These are phyloP conservation scores for Anneissia japonica DNA, from an alignment of 35 echinoderm and acorn worm genomes.

Conservation along the genomic window DNA sequence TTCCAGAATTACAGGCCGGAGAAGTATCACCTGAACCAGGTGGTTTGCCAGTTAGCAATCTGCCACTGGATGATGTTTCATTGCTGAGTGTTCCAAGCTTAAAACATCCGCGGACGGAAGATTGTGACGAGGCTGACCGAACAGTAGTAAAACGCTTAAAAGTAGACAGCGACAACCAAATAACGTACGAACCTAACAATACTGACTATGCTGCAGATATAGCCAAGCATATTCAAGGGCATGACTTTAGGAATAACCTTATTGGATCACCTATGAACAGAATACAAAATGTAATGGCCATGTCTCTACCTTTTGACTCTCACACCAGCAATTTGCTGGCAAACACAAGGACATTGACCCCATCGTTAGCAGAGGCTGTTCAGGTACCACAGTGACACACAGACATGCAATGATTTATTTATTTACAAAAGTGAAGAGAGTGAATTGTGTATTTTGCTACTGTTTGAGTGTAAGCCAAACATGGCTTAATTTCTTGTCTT, in stretches of 20 bases:
- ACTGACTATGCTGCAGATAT: conserved; percentile 44
- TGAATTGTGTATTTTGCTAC: conserved; percentile 1
- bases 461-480: background rate
- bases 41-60: conserved; percentile 59
- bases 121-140: background rate
- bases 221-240: background rate
- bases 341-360: background rate
- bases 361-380: background rate
- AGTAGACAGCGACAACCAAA: conserved; percentile 42
- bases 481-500: background rate
- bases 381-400: background rate
- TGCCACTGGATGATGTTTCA: conserved; percentile 61
- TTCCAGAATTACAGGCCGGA: conserved; percentile 59
- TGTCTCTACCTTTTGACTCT: background rate
- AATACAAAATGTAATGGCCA: background rate
- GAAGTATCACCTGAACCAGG: conserved; percentile 42
- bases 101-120: background rate
- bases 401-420: background rate
- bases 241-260: background rate
- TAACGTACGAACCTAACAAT: conserved; percentile 37
- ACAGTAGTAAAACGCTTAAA: conserved; percentile 32
- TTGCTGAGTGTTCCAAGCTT: conserved; percentile 10
- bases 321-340: too few relatives aligned
- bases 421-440: background rate
- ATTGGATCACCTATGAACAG: background rate